Evolutionary conservation across 2,888 invertebrate genomes (phyloP).

Genomic region (Tachina lurida): DNA sequence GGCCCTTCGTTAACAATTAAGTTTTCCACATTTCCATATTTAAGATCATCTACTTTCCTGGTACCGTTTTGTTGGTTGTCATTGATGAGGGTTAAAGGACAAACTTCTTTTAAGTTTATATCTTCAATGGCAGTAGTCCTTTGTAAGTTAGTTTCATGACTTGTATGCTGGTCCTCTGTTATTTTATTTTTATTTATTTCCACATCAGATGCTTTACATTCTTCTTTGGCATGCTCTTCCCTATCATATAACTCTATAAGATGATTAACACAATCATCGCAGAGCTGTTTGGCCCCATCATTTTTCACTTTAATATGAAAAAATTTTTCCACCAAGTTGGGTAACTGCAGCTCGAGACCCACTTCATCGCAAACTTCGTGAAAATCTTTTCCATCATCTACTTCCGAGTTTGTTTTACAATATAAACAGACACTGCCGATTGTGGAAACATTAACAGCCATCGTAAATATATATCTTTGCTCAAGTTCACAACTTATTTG

Average conservation of each 20-base stretch:
- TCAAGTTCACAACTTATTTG: neutral
- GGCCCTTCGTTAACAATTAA: neutral
- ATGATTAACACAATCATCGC: constrained; percentile 77
- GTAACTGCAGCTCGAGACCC: constrained; percentile 78
- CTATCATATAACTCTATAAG: constrained; percentile 79
- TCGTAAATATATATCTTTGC: neutral
- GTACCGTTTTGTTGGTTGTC: neutral
- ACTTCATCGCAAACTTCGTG: constrained; percentile 80
- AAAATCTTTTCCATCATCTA: constrained; percentile 68
- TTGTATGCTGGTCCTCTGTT: neutral
- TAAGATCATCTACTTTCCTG: neutral
- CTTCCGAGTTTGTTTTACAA: constrained; percentile 44
- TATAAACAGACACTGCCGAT: constrained; percentile 60
- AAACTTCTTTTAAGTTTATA: constrained; percentile 62
- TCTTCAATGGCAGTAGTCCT: neutral
- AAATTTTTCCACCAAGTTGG: constrained; percentile 75
- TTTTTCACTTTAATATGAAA: constrained; percentile 74
- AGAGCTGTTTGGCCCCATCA: constrained; percentile 74
- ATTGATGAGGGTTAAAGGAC: constrained; percentile 8
- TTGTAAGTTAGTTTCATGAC: neutral
- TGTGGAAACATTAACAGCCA: constrained; percentile 57
- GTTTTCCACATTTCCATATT: neutral
- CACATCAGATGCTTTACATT: neutral
- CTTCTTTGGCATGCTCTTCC: constrained; percentile 74
- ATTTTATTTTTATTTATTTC: neutral